Percentiles rank a stretch among this genome's conserved stretches.
Evolutionary conservation across 2,113 vertebrate genomes (phyloP).

Genomic region (Menidia beryllina): DNA sequence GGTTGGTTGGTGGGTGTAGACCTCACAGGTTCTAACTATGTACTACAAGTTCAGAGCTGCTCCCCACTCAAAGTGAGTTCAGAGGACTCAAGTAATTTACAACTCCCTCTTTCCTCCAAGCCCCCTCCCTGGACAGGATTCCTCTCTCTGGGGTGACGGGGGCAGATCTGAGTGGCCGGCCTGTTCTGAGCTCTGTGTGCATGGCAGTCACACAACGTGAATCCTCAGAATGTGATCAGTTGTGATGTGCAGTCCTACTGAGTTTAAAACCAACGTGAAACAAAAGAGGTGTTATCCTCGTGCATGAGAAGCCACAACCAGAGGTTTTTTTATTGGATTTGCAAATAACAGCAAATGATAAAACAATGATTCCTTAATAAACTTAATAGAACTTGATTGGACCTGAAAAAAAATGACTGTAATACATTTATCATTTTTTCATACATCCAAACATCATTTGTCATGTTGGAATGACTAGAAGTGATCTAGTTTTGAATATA

Average conservation of each 20-base stretch:
- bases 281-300: not conserved
- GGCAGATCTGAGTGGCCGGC: conserved; percentile 21
- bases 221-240: not conserved
- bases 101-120: conserved; percentile 34
- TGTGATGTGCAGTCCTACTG: not conserved
- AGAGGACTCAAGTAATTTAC: conserved; percentile 52
- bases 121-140: conserved; percentile 39
- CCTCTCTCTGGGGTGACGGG: conserved; percentile 49
- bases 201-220: not conserved
- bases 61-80: conserved; percentile 42
- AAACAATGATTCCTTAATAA: too few species aligned
- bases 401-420: not conserved
- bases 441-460: too few species aligned
- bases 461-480: too few species aligned
- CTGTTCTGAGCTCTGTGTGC: not conserved
- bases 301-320: not conserved
- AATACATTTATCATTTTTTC: too few species aligned
- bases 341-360: too few species aligned
- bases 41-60: conserved; percentile 60
- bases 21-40: conserved; percentile 42
- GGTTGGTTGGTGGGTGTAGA: conserved; percentile 21
- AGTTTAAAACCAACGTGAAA: not conserved
- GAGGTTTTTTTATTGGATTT: not conserved
- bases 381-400: not conserved
- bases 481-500: too few species aligned